Base-by-base conservation (phyloP, 2,113 vertebrate genomes). In the Phyllopteryx taeniolatus region DNA sequence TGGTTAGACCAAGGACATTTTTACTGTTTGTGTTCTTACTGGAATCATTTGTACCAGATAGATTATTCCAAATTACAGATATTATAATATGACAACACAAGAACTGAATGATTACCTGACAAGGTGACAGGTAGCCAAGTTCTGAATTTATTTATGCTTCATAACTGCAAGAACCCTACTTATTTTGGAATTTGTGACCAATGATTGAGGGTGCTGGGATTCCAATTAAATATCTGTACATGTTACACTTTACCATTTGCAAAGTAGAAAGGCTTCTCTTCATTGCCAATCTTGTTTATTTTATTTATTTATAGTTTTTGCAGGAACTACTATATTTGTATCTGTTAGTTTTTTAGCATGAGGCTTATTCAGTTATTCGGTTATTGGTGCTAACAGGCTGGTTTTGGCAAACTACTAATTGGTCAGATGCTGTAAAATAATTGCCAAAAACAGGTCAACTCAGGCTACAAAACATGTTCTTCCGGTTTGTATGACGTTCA, bases 371-470 rank as follows among this genome's bases (percentile, higher is more conserved):
- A 19, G n/a, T 57, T 39, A 27, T 27, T 27, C 27, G 27, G 20
- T 22, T 56, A 11, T 8, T 57, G 54, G n/a, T 57, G 20, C 8
- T 56, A 22, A 10, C 22, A 31, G 5, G 12, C 56, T 59, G 27
- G 11, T 27, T 59, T 59, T 59, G 56, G 11, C 22, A 57, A 12
- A 11, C 57, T 60, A 6, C 56, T 72, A 64, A 53, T 44, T 73
- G 19, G 39, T 20, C 68, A 77, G 77, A 77, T 77, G 68, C 12
- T 46, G 19, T 63, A 19, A 63, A 42, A 61, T 13, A 19, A 44
- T 31, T 5, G 49, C 49, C 20, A 33, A 20, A 67, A 70, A 39
- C 42, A 46, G 22, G 11, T n/a, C 4, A 70, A 14, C 15, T 71
- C 67, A 54, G 33, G 47, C 53, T 51, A 6, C 3, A 33, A 13